Base-by-base conservation (phyloP, 2,797 vertebrate species). In the Syngnathus rostellatus region DNA sequence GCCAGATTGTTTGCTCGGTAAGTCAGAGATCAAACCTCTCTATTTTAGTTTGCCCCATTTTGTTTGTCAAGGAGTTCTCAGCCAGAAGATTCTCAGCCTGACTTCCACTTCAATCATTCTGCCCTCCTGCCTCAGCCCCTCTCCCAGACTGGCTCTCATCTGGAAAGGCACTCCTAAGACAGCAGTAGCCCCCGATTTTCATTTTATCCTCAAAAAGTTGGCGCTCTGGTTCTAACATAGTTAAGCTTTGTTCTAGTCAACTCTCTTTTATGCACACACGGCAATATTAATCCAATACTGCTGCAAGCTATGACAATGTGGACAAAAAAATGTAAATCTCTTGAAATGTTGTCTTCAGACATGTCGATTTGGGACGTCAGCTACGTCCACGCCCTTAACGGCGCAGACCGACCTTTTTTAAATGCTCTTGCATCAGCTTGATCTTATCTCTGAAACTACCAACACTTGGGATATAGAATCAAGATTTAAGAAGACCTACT, bases 51-150 rank as follows among this genome's bases (percentile, higher is more conserved):
- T 59, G 57, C 31, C 19, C 21, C 37, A 12, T 61, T 61, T 61
- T 41, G 40, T 41, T 61, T 61, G 39, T 40, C 57, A 40, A 59
- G 38, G 37, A 19, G 17, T 63, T 25, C 45, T 63, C 45, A 50
- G 23, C 39, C n/a, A 39, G 12, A 10, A 41, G 59, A 61, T 41
- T 41, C 59, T 61, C 62, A 59, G 69, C 9, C 53, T 75, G 84
- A 86, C 82, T 84, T 86, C 87, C 80, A 79, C 61, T 61, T 41
- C 59, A 61, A 41, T 61, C 59, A 41, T 61, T 41, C 10, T n/a
- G 41, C 59, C 39, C 19, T 61, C 59, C n/a, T 40, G 38, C n/a
- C 38, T 40, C 58, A 41, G 58, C 58, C 31, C 31, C 31, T 31
- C 31, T 31, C 31, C 31, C 31, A 31, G 31, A 31, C 19, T 9